Percentiles rank a stretch among this genome's conserved stretches.
Conservation (phyloP, 2,797 vertebrate genomes). For the Ciconia nigra region DNA sequence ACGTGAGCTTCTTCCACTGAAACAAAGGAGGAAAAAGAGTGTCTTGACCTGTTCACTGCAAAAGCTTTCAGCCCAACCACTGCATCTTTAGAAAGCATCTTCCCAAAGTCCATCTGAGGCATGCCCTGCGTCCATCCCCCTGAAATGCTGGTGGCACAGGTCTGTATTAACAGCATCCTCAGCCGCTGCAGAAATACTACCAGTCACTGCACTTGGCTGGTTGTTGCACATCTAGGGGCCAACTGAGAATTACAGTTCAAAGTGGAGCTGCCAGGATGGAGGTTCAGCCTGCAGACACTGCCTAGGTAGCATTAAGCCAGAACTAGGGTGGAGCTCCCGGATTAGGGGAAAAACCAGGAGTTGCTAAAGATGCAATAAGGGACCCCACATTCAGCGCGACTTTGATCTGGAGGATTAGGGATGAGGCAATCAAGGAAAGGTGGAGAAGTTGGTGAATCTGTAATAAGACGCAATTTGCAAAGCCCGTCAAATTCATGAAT, state of each 20-base stretch:
- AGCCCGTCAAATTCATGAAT: not conserved
- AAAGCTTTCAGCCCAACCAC: not conserved
- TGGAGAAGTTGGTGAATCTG: not conserved
- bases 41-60: not conserved
- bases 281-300: not conserved
- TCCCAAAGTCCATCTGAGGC: not conserved
- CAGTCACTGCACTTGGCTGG: not conserved
- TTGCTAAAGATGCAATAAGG: not conserved
- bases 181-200: not conserved
- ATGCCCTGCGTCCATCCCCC: not conserved
- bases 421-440: not conserved
- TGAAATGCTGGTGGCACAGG: accelerated
- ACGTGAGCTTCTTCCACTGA: not conserved
- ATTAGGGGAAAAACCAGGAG: not conserved
- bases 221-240: not conserved
- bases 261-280: not conserved
- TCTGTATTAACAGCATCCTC: not conserved
- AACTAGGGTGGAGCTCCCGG: not conserved
- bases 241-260: not conserved
- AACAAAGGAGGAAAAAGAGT: not conserved
- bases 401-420: not conserved
- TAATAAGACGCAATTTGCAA: not conserved
- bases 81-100: not conserved
- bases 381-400: accelerated
- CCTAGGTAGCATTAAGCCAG: not conserved